Percentiles rank a stretch among this genome's conserved stretches.
These are phyloP conservation scores for Gymnocypris eckloni DNA, from an alignment of 2,797 vertebrate genomes.

Conservation along the genomic window DNA sequence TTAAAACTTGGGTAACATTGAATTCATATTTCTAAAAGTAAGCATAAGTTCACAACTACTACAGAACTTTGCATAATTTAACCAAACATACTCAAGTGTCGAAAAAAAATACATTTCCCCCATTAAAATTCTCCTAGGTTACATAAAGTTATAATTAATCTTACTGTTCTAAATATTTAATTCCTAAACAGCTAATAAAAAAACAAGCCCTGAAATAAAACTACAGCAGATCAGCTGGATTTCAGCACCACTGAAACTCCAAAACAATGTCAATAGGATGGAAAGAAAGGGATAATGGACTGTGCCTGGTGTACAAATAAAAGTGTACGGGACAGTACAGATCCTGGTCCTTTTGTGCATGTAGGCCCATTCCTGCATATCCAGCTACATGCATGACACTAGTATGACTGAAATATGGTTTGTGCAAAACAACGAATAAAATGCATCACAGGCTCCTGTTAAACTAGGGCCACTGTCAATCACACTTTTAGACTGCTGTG, in stretches of 20 bases:
- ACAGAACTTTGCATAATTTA: neutral
- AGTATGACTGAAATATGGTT: neutral
- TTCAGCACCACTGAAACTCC: conserved; percentile 3
- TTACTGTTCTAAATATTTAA: neutral
- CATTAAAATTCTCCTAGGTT: neutral
- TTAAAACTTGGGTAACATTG: neutral
- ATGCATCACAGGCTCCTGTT: neutral
- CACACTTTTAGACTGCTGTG: neutral
- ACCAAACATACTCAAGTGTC: neutral
- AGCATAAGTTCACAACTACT: neutral
- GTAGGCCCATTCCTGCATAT: neutral
- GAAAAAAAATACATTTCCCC: neutral
- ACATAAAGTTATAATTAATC: neutral
- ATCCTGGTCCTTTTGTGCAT: neutral
- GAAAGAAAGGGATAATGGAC: neutral
- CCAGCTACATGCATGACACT: neutral
- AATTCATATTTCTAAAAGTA: neutral
- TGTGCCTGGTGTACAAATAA: neutral
- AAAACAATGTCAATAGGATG: neutral
- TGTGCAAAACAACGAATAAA: neutral
- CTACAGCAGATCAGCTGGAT: neutral
- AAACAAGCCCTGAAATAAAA: neutral
- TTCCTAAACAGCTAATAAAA: neutral
- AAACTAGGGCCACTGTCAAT: conserved; percentile 5
- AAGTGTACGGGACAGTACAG: neutral